Conservation (phyloP, 2,797 vertebrate genomes). For the Pelobates cultripes region DNA sequence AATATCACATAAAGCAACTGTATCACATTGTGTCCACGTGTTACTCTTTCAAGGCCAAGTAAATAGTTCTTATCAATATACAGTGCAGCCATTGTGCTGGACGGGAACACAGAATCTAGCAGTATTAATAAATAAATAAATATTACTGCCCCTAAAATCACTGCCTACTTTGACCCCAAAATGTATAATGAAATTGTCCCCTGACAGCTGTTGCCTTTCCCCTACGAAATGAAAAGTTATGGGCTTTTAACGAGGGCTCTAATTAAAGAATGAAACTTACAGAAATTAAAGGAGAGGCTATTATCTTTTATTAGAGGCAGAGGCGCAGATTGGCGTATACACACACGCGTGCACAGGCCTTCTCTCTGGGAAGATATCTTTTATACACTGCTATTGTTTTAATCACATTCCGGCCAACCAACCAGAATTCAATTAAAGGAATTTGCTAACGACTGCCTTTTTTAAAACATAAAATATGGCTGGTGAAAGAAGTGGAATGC, state of each 20-base stretch:
- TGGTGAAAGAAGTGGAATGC: neutral
- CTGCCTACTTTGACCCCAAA: conserved; percentile 12
- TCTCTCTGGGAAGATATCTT: neutral
- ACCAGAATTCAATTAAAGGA: conserved; percentile 51
- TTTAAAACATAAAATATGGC: neutral
- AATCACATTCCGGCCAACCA: conserved; percentile 44
- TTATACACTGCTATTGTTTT: conserved; percentile 48
- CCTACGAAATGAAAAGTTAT: conserved; percentile 51
- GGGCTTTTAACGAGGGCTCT: conserved; percentile 52
- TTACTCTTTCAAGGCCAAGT: no score
- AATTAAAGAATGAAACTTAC: conserved; percentile 54
- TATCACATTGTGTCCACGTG: no score
- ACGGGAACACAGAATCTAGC: no score
- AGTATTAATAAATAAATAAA: no score
- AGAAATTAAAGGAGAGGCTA: conserved; percentile 46
- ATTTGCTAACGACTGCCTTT: conserved; percentile 44
- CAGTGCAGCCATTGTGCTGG: no score
- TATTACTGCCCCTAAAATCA: neutral
- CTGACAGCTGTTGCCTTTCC: conserved; percentile 22
- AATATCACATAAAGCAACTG: no score
- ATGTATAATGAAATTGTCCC: conserved; percentile 27
- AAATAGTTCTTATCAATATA: no score
- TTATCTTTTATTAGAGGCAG: conserved; percentile 52
- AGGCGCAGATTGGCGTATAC: neutral
- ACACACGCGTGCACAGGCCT: neutral